Conservation (phyloP, 2,797 vertebrate genomes). For the Myotis planiceps region DNA sequence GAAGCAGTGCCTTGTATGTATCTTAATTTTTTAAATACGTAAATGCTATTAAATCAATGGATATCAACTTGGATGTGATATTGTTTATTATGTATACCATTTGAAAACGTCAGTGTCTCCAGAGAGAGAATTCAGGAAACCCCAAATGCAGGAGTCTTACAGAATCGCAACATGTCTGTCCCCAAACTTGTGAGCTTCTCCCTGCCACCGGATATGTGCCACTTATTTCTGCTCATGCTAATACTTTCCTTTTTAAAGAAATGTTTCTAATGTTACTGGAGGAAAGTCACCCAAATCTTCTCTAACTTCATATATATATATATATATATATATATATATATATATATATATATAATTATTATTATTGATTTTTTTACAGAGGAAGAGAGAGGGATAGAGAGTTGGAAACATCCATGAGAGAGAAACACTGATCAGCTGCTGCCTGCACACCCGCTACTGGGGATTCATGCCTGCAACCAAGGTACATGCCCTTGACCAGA, state of each 20-base stretch:
- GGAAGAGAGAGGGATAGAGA: too few species aligned
- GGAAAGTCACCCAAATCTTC: not conserved
- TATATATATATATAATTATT: too few species aligned
- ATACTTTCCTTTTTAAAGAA: not conserved
- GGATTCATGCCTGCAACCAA: too few species aligned
- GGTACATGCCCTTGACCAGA: too few species aligned
- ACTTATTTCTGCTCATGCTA: constrained; percentile 8
- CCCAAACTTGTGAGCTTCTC: not conserved
- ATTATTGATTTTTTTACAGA: too few species aligned
- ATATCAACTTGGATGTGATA: not conserved
- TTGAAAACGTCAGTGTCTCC: not conserved
- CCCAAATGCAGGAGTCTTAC: not conserved
- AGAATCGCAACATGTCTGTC: not conserved
- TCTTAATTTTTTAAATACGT: constrained; percentile 15
- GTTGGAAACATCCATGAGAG: too few species aligned
- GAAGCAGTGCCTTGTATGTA: not conserved
- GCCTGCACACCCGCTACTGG: too few species aligned
- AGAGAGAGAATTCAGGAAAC: not conserved
- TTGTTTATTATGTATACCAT: not conserved
- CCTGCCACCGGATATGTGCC: not conserved
- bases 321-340: too few species aligned
- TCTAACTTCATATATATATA: not conserved
- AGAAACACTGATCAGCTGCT: too few species aligned
- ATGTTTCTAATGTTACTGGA: not conserved
- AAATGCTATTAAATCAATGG: not conserved